Evolutionary conservation across 2,888 invertebrate genomes (phyloP).

Genomic region (Anodontia alba): DNA sequence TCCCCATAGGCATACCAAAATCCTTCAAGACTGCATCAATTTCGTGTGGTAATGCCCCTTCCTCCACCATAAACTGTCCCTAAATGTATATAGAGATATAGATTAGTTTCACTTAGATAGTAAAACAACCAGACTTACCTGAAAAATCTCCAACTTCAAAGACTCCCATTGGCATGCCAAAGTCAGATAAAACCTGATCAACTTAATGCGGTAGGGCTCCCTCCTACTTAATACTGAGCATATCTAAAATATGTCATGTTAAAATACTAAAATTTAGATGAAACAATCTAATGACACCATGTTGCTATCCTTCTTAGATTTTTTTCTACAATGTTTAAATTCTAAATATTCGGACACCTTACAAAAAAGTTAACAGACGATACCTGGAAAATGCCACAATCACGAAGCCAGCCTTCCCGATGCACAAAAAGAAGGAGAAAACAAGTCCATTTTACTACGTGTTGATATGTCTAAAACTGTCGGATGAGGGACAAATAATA

Average conservation of each 20-base stretch:
- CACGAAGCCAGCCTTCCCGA: too few species aligned
- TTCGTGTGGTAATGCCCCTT: slow-evolving; percentile 74
- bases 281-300: background rate
- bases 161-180: slow-evolving; percentile 81
- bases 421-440: too few species aligned
- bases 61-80: slow-evolving; percentile 78
- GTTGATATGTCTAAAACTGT: too few species aligned
- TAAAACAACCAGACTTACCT: slow-evolving; percentile 60
- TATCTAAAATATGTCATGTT: too few species aligned
- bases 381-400: too few species aligned
- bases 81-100: slow-evolving; percentile 40
- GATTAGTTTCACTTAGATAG: background rate
- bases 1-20: slow-evolving; percentile 81
- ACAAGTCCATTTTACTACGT: too few species aligned
- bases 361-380: too few species aligned
- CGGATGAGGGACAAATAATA: too few species aligned
- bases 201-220: slow-evolving; percentile 75
- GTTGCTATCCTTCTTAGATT: background rate
- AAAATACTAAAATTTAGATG: too few species aligned
- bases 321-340: too few species aligned
- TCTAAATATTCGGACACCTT: too few species aligned
- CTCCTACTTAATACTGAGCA: slow-evolving; percentile 78
- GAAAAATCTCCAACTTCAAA: slow-evolving; percentile 78
- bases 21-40: slow-evolving; percentile 76
- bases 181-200: slow-evolving; percentile 76